Evolutionary conservation across 2,113 vertebrate species (phyloP).

Genomic region (Poecilia latipinna): DNA sequence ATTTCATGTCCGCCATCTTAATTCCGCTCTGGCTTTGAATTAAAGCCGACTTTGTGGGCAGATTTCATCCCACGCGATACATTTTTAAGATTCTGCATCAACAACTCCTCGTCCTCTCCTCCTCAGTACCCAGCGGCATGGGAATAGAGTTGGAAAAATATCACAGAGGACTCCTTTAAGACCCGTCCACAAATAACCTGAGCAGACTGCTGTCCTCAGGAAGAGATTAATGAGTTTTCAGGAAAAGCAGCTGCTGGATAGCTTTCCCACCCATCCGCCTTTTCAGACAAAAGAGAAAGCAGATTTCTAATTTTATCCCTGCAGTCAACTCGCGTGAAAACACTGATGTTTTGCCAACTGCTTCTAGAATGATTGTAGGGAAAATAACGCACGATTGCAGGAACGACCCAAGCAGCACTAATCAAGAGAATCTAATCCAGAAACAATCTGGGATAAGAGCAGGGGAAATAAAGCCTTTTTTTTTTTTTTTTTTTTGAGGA

Average conservation of each 20-base stretch:
- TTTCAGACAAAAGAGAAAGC: background rate
- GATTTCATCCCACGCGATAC: too few relatives aligned
- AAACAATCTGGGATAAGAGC: background rate
- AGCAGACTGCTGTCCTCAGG: conserved; percentile 4
- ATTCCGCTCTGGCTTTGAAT: too few relatives aligned
- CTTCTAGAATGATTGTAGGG: background rate
- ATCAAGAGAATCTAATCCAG: background rate
- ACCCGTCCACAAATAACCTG: conserved; percentile 6
- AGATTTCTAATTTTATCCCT: conserved; percentile 48
- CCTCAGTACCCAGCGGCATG: background rate
- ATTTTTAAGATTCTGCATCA: background rate
- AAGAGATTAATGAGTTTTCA: conserved; percentile 17
- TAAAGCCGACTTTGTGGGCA: too few relatives aligned
- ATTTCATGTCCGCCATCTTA: too few relatives aligned
- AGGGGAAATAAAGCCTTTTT: background rate
- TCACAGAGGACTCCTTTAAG: background rate
- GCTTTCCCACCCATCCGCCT: conserved; percentile 22
- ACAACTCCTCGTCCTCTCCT: background rate
- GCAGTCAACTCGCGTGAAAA: background rate
- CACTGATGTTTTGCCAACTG: conserved; percentile 27
- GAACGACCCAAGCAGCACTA: background rate
- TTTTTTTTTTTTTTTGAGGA: conserved; percentile 5
- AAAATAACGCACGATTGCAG: background rate
- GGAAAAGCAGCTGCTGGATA: conserved; percentile 30
- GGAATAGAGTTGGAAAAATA: background rate